Conservation (phyloP, 2,113 vertebrate genomes). For the Carettochelys insculpta region DNA sequence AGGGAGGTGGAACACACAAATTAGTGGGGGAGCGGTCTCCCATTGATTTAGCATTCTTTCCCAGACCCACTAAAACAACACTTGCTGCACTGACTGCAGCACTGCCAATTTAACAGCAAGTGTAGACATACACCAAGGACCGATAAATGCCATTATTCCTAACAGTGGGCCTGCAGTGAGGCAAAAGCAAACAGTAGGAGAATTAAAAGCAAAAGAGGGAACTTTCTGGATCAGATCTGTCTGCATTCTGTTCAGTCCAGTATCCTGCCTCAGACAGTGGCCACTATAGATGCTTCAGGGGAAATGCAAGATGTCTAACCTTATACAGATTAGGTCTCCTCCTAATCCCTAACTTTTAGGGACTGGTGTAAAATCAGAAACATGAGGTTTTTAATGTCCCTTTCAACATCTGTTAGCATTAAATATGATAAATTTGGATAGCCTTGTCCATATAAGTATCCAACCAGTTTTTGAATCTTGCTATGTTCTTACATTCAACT, state of each 20-base stretch:
- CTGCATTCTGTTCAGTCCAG: neutral
- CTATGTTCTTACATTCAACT: neutral
- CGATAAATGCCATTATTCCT: neutral
- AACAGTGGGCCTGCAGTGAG: neutral
- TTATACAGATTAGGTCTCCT: neutral
- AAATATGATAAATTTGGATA: slow-evolving; percentile 6
- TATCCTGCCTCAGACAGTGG: neutral
- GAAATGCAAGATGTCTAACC: neutral
- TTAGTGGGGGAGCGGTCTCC: too few species aligned
- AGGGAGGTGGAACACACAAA: too few species aligned
- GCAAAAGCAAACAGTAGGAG: neutral
- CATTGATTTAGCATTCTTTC: too few species aligned
- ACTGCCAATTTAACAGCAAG: too few species aligned
- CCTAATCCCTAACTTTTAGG: neutral
- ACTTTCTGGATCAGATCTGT: neutral
- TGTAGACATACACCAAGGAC: too few species aligned
- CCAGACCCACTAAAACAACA: too few species aligned
- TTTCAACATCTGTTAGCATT: slow-evolving; percentile 8
- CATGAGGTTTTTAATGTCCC: neutral
- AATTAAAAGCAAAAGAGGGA: too few species aligned
- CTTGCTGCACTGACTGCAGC: too few species aligned
- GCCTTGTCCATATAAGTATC: neutral
- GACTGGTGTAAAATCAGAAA: neutral
- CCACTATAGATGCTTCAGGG: rapidly evolving
- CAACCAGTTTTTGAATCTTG: neutral